Evolutionary conservation across 2,888 invertebrate genomes (phyloP), one percentile per base, ranked within the genome.

Genomic region (Mycalesis mineus): DNA sequence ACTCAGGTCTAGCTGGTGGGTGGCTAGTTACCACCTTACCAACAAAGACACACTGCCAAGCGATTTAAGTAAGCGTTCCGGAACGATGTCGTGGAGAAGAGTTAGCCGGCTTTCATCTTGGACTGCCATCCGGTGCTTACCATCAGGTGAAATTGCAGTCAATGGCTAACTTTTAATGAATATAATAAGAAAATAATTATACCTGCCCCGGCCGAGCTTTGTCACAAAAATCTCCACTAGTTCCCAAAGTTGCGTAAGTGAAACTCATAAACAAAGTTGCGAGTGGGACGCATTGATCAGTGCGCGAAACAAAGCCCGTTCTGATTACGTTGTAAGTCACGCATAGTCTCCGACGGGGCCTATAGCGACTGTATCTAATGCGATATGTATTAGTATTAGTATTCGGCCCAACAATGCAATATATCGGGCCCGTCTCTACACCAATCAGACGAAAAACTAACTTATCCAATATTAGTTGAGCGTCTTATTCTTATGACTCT

Each of bases 391-490:
- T 72, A 41, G 33, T 69, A 75, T 85, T 84, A 82, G 82, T 85
- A 86, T 85, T 83, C 84, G 62, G 62, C 57, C 68, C 79, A 72
- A 78, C 78, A 81, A 75, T 77, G 59, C 80, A 75, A 80, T 83
- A 84, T 80, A 84, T 83, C 78, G 80, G 77, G 75, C 80, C 77
- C 72, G 74, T 75, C 77, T 72, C 70, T 69, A 73, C 81, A 80
- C 81, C 84, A 84, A 85, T 84, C 85, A 84, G 75, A 74, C 76
- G 78, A 77, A 74, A 78, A 78, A 78, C 78, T 75, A 84, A 84
- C 80, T 82, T 84, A 82, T 78, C 80, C 83, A 85, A 85, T 85
- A 85, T 82, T 75, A 62, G 60, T 58, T 62, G 15, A 49, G 53
- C 36, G 55, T 8, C 14, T 36, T 60, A 63, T 61, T 63, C 56